Conservation (phyloP, 2,888 invertebrate genomes). For the Tipula vernalis region DNA sequence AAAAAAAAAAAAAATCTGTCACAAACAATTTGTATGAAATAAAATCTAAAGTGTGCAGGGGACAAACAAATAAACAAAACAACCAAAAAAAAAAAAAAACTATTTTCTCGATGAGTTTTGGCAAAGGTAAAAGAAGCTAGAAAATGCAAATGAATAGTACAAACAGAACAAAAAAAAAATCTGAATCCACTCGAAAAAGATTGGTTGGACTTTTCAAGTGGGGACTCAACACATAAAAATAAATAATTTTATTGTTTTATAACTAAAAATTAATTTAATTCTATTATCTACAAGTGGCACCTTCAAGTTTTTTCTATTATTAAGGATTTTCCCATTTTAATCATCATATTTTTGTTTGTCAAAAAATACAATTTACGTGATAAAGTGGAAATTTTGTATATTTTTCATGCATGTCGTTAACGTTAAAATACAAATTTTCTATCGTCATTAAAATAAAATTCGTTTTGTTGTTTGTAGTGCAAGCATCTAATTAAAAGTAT, state of each 20-base stretch:
- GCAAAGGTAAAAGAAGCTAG: not conserved
- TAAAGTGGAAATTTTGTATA: not conserved
- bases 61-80: not conserved
- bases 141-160: not conserved
- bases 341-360: not conserved
- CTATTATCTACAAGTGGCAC: not conserved
- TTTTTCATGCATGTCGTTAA: not conserved
- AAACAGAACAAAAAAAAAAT: not conserved
- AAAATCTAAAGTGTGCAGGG: not conserved
- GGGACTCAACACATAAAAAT: not conserved
- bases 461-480: not conserved
- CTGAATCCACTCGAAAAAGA: not conserved
- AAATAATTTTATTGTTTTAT: not conserved
- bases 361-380: not conserved
- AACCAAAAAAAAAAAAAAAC: not conserved
- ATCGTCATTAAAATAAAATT: not conserved
- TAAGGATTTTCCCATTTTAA: not conserved
- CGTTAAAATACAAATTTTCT: not conserved
- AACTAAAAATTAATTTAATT: not conserved
- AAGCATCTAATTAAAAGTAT: not conserved
- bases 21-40: not conserved
- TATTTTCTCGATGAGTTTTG: not conserved
- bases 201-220: not conserved
- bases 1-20: not conserved
- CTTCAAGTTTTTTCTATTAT: not conserved